These are phyloP conservation scores for Ceraclea dissimilis DNA, from an alignment of 2,888 invertebrate genomes.

Conservation along the genomic window DNA sequence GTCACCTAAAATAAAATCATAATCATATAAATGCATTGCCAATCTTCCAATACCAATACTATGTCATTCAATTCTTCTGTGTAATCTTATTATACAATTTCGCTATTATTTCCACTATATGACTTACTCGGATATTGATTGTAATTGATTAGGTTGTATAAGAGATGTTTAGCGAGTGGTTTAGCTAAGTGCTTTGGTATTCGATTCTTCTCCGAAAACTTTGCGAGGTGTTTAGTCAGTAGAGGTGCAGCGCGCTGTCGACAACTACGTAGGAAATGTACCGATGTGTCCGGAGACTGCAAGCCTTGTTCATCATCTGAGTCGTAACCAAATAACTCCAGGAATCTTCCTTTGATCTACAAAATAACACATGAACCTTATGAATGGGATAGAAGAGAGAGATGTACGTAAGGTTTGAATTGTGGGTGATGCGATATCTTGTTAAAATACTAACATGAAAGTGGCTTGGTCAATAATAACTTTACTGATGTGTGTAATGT, in stretches of 20 bases:
- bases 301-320: conserved; percentile 45
- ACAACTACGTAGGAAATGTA: conserved; percentile 46
- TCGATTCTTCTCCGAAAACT: conserved; percentile 52
- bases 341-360: conserved; percentile 41
- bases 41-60: neutral
- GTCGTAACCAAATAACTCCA: conserved; percentile 45
- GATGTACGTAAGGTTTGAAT: too few species aligned
- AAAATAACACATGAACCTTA: conserved; percentile 26
- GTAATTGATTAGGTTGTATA: conserved; percentile 49
- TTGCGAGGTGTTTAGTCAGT: conserved; percentile 55
- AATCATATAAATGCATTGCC: neutral
- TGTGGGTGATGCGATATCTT: too few species aligned
- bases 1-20: conserved; percentile 28
- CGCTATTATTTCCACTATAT: neutral
- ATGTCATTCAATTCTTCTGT: neutral
- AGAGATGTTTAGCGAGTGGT: conserved; percentile 50
- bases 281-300: conserved; percentile 46
- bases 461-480: too few species aligned
- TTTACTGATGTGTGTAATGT: too few species aligned
- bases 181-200: conserved; percentile 57
- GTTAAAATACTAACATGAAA: neutral
- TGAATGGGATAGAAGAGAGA: too few species aligned
- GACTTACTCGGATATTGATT: conserved; percentile 49
- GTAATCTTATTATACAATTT: neutral
- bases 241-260: conserved; percentile 53